Evolutionary conservation across 2,113 vertebrate species (phyloP).

Genomic region (Aepyceros melampus): DNA sequence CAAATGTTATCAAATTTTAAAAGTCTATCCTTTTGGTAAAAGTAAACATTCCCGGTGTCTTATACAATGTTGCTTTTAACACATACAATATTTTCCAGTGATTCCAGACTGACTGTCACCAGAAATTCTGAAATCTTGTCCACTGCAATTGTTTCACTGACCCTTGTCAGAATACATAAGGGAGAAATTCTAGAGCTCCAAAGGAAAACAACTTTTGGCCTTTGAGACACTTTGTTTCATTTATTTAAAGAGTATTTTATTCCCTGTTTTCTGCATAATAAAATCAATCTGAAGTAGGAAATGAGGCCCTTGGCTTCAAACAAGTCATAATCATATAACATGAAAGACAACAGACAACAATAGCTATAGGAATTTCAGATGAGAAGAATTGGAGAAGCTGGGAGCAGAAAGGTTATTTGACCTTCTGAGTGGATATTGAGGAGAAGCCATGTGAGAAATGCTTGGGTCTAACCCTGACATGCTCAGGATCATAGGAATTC

Average conservation of each 20-base stretch:
- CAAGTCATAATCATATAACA: background rate
- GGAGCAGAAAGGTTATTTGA: background rate
- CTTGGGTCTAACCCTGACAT: background rate
- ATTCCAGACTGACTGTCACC: background rate
- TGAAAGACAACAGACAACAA: background rate
- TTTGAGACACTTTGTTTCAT: background rate
- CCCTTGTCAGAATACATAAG: background rate
- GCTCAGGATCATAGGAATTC: background rate
- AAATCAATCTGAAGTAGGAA: background rate
- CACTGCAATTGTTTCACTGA: background rate
- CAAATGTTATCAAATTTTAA: background rate
- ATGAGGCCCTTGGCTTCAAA: background rate
- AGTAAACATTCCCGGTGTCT: background rate
- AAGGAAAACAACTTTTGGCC: background rate
- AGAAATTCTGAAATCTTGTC: background rate
- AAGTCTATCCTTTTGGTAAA: background rate
- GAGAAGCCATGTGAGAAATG: background rate
- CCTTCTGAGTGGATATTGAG: background rate
- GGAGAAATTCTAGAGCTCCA: background rate
- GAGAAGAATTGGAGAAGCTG: background rate
- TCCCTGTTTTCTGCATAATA: background rate
- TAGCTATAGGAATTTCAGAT: background rate
- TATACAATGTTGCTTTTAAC: background rate
- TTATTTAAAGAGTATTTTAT: background rate
- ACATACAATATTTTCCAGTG: background rate